Evolutionary conservation across 2,797 vertebrate species (phyloP), one percentile per base, ranked within the genome.

Genomic region (Molothrus ater): DNA sequence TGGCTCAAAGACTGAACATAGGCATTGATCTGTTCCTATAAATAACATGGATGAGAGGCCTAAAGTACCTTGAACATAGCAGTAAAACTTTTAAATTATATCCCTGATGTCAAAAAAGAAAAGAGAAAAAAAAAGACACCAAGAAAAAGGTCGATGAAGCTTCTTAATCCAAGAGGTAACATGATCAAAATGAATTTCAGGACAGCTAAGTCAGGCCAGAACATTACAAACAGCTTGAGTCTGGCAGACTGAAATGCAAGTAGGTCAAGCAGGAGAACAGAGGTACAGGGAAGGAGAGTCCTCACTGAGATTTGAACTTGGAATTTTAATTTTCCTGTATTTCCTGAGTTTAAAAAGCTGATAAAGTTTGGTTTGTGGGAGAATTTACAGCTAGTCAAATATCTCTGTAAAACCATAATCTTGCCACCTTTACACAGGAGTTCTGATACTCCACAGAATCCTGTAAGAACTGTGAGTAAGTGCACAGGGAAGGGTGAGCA

Each of bases 151-250:
- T 92, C 53, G 2, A 80, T 93, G 78, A 90, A 80, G 15, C 50
- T 85, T 80, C 92, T 94, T 96, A 96, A 96, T 96, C 94, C 81
- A 80, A 73, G 66, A 76, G 22, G 87, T 88, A 95, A 90, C 64
- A 72, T 69, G 84, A 79, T 73, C 79, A 94, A 88, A 95, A 95
- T 84, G 63, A 86, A 47, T 92, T 93, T 93, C 66, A 65, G 70
- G 89, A 92, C 80, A 90, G 73, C 61, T 92, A 66, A 78, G 36
- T 70, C 81, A 79, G 57, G 40, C 48, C 48, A 70, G 25, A 53
- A 36, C 47, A 21, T 69, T 66, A 51, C 32, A 61, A 89, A 38
- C 38, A 81, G 75, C 40, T 78, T 17, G 25, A 88, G 70, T 42
- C 53, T 91, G 87, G 78, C 89, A 86, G 73, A 38, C 13, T 73